phyloP scores from a whole-genome alignment of 2,888 invertebrate genomes.

The Desoria tigrina region DNA sequence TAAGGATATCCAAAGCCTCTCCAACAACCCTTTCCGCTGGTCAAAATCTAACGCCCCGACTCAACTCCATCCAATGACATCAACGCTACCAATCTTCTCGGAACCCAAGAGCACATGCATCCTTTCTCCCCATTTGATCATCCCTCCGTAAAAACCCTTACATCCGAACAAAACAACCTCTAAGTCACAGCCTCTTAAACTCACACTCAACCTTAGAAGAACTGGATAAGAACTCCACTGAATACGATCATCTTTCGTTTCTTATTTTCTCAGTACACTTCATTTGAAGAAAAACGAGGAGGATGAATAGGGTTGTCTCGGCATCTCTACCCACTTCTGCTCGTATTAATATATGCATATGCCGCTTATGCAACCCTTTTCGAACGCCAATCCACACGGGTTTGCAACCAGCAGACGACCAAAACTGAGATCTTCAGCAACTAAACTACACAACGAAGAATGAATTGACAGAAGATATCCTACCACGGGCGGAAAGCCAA shows the following conservation, averaged over 20 bases:
- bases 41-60: constrained; percentile 23
- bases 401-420: no score
- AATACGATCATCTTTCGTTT: not conserved
- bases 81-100: constrained; percentile 21
- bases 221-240: no score
- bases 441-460: no score
- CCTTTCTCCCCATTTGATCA: constrained; percentile 24
- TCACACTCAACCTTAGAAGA: not conserved
- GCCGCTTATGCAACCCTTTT: no score
- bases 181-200: constrained; percentile 21
- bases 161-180: constrained; percentile 30
- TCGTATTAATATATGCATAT: no score
- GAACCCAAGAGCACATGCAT: constrained; percentile 24
- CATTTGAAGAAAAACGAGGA: no score
- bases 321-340: no score
- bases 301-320: no score
- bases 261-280: not conserved
- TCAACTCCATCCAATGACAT: constrained; percentile 27
- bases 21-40: constrained; percentile 22
- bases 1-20: not conserved
- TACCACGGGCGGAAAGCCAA: no score
- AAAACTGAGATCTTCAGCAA: no score
- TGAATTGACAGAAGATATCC: no score
- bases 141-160: constrained; percentile 15
- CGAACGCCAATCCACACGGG: no score